Base-by-base conservation (phyloP, 2,113 vertebrate species). In the Lophotis ruficrista region DNA sequence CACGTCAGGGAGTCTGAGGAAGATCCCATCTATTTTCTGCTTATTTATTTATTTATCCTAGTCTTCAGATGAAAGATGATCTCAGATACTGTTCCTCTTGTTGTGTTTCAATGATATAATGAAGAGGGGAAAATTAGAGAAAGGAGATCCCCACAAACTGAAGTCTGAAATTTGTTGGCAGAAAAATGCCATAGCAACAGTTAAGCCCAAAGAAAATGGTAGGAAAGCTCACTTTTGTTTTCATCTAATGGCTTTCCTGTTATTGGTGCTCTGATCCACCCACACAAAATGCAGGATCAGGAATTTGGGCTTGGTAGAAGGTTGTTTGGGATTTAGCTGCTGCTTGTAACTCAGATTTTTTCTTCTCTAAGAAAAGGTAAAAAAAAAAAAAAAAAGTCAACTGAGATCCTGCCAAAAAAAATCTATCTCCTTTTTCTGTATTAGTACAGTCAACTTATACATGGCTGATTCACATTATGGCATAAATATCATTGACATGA, bases 401-500 rank as follows among this genome's bases (percentile, higher is more conserved):
- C 25, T 19, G 38, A 83, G 58, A 83, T 24, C 35, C n/a, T 76
- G 58, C 61, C 62, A 76, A 50, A 92, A 90, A 89, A 78, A 62
- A 43, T 72, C 47, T 41, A 0, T 79, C 30, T 84, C 25, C 31
- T 60, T 87, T 72, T 92, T 66, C 73, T 89, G 31, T 45, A 27
- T 94, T 82, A 79, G 38, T 60, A 50, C 48, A 72, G 61, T 71
- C 80, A 89, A 79, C 57, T 90, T 79, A 31, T 69, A 73, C 30
- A 22, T 61, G 87, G 70, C 82, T 85, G 87, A 82, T 76, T 90
- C 91, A 47, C 33, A 7, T 90, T 86, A 53, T 60, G 68, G 78
- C 76, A 71, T 30, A 75, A 91, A 88, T 76, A 87, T 57, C 76
- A 33, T 27, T 96, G 96, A 97, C 82, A 57, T 94, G 90, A 97